Conservation (phyloP, 1,140 invertebrate genomes). For the Drosophila rufa region DNA sequence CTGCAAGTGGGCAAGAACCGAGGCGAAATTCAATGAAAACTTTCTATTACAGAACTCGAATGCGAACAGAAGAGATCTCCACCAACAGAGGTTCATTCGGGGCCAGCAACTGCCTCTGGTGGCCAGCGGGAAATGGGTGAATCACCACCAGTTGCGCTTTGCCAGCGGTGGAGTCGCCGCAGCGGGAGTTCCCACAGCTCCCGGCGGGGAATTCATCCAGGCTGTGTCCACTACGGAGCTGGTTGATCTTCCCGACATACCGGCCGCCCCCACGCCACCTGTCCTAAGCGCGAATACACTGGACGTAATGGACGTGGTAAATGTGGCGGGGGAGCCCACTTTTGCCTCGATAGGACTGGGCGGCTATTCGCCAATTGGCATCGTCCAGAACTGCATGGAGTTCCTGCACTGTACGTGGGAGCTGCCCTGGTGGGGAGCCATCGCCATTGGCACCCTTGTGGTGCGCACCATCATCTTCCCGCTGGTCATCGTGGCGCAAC, state of each 20-base stretch:
- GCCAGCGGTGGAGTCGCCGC: slow-evolving; percentile 45
- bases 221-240: slow-evolving; percentile 57
- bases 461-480: slow-evolving; percentile 93
- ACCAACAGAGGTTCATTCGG: slow-evolving; percentile 10
- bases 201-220: slow-evolving; percentile 24
- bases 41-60: slow-evolving; percentile 3
- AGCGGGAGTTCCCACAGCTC: neutral
- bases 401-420: slow-evolving; percentile 90
- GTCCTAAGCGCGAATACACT: slow-evolving; percentile 48
- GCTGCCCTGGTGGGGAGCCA: slow-evolving; percentile 96
- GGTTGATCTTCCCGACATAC: slow-evolving; percentile 86
- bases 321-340: slow-evolving; percentile 90
- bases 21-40: slow-evolving; percentile 21
- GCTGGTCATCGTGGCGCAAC: slow-evolving; percentile 91
- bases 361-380: slow-evolving; percentile 91
- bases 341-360: slow-evolving; percentile 93
- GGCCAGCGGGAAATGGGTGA: neutral
- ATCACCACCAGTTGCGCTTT: slow-evolving; percentile 44
- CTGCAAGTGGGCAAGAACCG: slow-evolving; percentile 24
- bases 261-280: slow-evolving; percentile 86
- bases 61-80: slow-evolving; percentile 17
- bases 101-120: neutral
- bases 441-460: slow-evolving; percentile 91
- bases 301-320: slow-evolving; percentile 84
- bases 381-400: slow-evolving; percentile 93